Evolutionary conservation across 2,888 invertebrate species (phyloP).

Genomic region (Cryptocephalus primarius): DNA sequence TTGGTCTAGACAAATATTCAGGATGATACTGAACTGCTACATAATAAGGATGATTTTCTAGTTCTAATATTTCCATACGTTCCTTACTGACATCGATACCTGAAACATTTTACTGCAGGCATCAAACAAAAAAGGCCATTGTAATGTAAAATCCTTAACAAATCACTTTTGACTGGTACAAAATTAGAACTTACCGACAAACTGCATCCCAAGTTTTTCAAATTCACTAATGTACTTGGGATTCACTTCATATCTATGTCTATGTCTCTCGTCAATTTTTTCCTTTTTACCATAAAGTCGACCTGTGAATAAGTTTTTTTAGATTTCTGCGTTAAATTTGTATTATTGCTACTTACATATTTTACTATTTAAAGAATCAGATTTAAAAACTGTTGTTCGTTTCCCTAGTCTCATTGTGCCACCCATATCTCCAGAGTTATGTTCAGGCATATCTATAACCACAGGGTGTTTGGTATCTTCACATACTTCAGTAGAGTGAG

Average conservation of each 20-base stretch:
- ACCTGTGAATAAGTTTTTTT: slow-evolving; percentile 36
- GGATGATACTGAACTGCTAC: slow-evolving; percentile 97
- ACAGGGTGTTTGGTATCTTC: slow-evolving; percentile 63
- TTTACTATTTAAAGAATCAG: slow-evolving; percentile 41
- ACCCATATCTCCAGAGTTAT: slow-evolving; percentile 78
- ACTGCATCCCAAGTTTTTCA: slow-evolving; percentile 73
- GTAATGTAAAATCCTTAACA: not conserved
- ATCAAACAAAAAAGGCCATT: not conserved
- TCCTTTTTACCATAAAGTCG: slow-evolving; percentile 69
- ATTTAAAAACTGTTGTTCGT: slow-evolving; percentile 71
- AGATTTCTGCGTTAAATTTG: not conserved
- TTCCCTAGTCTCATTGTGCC: slow-evolving; percentile 98
- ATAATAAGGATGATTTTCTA: slow-evolving; percentile 83
- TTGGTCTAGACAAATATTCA: slow-evolving; percentile 86
- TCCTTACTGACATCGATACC: slow-evolving; percentile 66
- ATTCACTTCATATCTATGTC: slow-evolving; percentile 97
- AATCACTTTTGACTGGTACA: not conserved
- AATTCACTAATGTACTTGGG: slow-evolving; percentile 69
- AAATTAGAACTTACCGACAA: slow-evolving; percentile 56
- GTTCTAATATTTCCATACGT: slow-evolving; percentile 90
- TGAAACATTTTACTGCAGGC: slow-evolving; percentile 19
- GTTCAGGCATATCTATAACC: slow-evolving; percentile 98
- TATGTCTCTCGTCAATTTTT: slow-evolving; percentile 84
- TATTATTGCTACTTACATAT: slow-evolving; percentile 44
- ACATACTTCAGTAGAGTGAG: slow-evolving; percentile 62